These are phyloP conservation scores for Chaetorhynchus papuensis DNA, from an alignment of 2,113 vertebrate species.

Conservation along the genomic window DNA sequence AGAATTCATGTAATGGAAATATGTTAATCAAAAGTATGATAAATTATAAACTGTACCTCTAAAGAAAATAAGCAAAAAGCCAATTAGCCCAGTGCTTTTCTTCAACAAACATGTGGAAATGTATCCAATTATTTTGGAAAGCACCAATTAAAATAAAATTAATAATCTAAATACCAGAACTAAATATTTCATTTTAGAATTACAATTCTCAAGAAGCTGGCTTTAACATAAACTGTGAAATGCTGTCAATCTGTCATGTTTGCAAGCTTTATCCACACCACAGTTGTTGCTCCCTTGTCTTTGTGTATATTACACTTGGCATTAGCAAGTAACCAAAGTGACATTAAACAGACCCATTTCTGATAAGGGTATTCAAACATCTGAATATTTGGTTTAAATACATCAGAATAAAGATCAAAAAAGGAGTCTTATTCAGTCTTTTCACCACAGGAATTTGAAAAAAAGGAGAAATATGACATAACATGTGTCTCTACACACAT, in stretches of 20 bases:
- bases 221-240: conserved; percentile 72
- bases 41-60: conserved; percentile 17
- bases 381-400: conserved; percentile 1
- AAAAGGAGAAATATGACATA: neutral
- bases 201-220: conserved; percentile 65
- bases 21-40: neutral
- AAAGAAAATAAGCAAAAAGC: conserved; percentile 51
- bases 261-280: conserved; percentile 40
- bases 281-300: conserved; percentile 34
- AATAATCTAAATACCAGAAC: conserved; percentile 47
- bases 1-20: neutral
- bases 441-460: neutral
- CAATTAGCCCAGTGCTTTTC: conserved; percentile 37
- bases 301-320: conserved; percentile 50
- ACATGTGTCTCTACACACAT: neutral
- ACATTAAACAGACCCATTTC: conserved; percentile 44
- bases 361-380: neutral
- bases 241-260: conserved; percentile 30
- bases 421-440: neutral
- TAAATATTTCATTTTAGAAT: conserved; percentile 69
- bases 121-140: conserved; percentile 61
- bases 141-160: conserved; percentile 53
- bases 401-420: conserved; percentile 7
- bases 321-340: conserved; percentile 55
- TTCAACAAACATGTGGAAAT: conserved; percentile 36